Conservation (phyloP, 1,140 invertebrate genomes). For the Cecropterus lyciades region DNA sequence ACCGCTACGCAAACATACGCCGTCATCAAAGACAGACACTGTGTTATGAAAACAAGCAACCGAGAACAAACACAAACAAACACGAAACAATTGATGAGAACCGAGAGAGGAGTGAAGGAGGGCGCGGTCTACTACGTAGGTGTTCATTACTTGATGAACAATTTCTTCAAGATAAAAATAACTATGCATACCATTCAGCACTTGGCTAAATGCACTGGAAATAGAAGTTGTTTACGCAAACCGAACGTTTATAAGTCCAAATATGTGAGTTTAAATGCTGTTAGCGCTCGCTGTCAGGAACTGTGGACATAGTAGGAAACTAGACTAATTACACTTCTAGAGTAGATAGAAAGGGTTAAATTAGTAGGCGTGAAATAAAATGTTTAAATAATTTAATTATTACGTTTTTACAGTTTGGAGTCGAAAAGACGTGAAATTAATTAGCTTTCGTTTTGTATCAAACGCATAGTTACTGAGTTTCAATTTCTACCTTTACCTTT, state of each 20-base stretch:
- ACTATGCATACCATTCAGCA: slow-evolving; percentile 2
- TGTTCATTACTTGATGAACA: slow-evolving; percentile 62
- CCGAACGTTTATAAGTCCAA: slow-evolving; percentile 1
- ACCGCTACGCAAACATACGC: slow-evolving; percentile 68
- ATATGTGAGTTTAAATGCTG: slow-evolving; percentile 2
- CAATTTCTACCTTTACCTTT: no score
- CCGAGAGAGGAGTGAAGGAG: slow-evolving; percentile 44
- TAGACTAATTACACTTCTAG: background rate
- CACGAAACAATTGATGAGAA: slow-evolving; percentile 79
- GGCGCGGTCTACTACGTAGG: slow-evolving; percentile 44
- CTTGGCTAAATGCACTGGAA: background rate
- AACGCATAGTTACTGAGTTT: no score
- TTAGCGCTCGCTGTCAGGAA: background rate
- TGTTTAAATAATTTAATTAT: no score
- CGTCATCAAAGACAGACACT: slow-evolving; percentile 78
- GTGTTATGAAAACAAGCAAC: slow-evolving; percentile 82
- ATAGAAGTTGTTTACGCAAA: slow-evolving; percentile 16
- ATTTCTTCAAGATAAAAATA: slow-evolving; percentile 46
- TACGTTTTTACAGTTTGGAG: no score
- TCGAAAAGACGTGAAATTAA: no score
- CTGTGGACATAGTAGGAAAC: background rate
- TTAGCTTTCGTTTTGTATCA: no score
- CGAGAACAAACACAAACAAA: slow-evolving; percentile 78
- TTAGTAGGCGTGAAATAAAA: background rate
- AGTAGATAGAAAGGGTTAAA: background rate